Percentiles rank a stretch among this genome's conserved stretches.
These are phyloP conservation scores for Tyrannus savana DNA, from an alignment of 2,113 vertebrate genomes.

Conservation along the genomic window DNA sequence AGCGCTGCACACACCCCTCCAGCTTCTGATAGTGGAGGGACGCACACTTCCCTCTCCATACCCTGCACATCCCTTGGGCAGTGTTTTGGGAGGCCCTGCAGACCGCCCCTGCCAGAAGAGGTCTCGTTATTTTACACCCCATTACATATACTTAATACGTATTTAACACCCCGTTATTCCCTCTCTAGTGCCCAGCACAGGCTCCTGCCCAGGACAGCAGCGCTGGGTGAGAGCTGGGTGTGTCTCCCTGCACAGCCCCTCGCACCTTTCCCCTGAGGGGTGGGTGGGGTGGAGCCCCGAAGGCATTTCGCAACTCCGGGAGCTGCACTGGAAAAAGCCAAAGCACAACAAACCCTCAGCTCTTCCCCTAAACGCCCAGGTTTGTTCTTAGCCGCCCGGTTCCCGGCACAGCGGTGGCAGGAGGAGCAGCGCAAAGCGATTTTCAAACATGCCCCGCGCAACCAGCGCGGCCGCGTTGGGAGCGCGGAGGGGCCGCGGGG, in stretches of 20 bases:
- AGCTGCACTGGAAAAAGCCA: not conserved
- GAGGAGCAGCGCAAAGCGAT: not conserved
- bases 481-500: not conserved
- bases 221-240: fast-evolving
- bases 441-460: not conserved
- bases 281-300: not conserved
- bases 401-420: not conserved
- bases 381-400: too few relatives aligned
- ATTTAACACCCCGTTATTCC: not conserved
- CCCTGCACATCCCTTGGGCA: not conserved
- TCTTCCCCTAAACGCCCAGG: fast-evolving
- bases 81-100: fast-evolving
- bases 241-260: not conserved
- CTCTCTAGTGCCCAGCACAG: not conserved
- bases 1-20: fast-evolving
- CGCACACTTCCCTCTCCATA: fast-evolving
- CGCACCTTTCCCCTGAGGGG: not conserved
- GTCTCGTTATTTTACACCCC: not conserved
- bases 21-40: not conserved
- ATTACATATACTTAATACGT: fast-evolving
- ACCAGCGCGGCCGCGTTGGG: not conserved
- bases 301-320: fast-evolving
- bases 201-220: not conserved
- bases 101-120: not conserved
- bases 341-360: not conserved